These are phyloP conservation scores for Congeria kusceri DNA, from an alignment of 2,888 invertebrate species.

Conservation along the genomic window DNA sequence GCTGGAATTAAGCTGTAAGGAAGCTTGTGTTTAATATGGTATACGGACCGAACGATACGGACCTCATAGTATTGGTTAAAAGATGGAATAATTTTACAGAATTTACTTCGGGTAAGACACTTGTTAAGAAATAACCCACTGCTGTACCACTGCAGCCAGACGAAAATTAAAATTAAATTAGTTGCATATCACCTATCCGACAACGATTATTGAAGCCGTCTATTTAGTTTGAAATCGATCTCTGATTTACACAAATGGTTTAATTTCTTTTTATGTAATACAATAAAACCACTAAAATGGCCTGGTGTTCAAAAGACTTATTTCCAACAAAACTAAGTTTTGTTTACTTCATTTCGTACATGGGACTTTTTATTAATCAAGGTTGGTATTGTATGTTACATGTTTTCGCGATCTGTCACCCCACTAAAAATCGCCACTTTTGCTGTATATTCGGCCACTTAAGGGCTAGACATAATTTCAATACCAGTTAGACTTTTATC, in stretches of 20 bases:
- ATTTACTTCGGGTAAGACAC: too few relatives aligned
- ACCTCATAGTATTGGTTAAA: too few relatives aligned
- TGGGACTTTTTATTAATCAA: conserved; percentile 95
- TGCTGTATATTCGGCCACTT: too few relatives aligned
- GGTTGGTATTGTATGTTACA: conserved; percentile 88
- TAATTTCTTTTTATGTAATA: background rate
- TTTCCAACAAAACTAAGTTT: conserved; percentile 94
- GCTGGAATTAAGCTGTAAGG: too few relatives aligned
- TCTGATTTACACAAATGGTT: background rate
- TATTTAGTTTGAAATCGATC: background rate
- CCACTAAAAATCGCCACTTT: too few relatives aligned
- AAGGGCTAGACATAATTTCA: too few relatives aligned
- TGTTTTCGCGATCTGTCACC: conserved; percentile 45
- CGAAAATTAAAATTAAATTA: background rate
- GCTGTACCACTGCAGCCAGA: too few relatives aligned
- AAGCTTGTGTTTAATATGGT: too few relatives aligned
- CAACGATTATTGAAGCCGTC: background rate
- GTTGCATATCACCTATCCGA: background rate
- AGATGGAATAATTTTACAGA: too few relatives aligned
- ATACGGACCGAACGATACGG: too few relatives aligned
- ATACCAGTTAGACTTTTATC: too few relatives aligned
- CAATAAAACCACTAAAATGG: conserved; percentile 30
- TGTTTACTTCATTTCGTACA: conserved; percentile 93
- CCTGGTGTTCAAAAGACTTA: conserved; percentile 87
- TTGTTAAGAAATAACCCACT: too few relatives aligned